Evolutionary conservation across 2,113 vertebrate genomes (phyloP).

Genomic region (Solenodon paradoxus): DNA sequence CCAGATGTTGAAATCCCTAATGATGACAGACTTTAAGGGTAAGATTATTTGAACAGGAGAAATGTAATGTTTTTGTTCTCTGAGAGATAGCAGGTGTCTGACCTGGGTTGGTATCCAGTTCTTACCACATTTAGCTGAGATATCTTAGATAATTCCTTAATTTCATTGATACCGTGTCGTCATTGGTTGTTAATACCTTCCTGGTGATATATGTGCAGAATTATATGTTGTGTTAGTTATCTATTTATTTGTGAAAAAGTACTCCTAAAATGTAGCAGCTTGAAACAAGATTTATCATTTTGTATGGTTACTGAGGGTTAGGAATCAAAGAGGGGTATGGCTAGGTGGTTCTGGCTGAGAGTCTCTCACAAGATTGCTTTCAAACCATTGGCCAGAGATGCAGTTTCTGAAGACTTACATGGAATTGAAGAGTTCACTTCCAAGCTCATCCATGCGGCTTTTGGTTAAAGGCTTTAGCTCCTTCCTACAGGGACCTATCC

Average conservation of each 20-base stretch:
- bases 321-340: not conserved
- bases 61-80: not conserved
- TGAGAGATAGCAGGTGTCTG: not conserved
- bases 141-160: not conserved
- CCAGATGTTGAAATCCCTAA: slow-evolving; percentile 69
- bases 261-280: not conserved
- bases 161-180: not conserved
- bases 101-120: not conserved
- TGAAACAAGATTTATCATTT: not conserved
- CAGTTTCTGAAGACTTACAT: not conserved
- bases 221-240: not conserved
- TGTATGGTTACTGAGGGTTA: not conserved
- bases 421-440: not conserved
- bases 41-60: slow-evolving; percentile 18
- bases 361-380: not conserved
- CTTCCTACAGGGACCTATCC: not conserved
- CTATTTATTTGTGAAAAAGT: not conserved
- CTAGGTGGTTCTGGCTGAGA: not conserved
- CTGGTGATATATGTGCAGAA: not conserved
- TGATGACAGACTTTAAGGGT: slow-evolving; percentile 26
- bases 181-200: not conserved
- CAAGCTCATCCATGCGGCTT: not conserved
- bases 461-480: not conserved
- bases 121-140: not conserved
- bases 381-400: not conserved